Evolutionary conservation across 2,797 vertebrate species (phyloP).

Genomic region (Acanthopagrus latus): DNA sequence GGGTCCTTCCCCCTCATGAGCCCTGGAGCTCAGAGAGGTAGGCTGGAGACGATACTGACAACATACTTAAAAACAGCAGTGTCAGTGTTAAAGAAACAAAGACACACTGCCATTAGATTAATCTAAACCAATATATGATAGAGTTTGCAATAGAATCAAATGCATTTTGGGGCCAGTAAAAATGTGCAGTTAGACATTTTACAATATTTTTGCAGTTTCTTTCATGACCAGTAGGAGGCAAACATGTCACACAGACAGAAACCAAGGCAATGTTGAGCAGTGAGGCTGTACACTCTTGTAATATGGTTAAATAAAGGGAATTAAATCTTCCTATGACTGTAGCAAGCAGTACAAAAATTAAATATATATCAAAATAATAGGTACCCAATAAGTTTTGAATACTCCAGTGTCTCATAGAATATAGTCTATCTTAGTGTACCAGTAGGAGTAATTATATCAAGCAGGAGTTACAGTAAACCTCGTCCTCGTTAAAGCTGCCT

Average conservation of each 20-base stretch:
- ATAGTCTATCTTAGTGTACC: neutral
- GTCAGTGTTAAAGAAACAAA: neutral
- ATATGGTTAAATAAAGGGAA: neutral
- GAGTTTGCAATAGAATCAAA: neutral
- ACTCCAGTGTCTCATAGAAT: neutral
- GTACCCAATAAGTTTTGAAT: neutral
- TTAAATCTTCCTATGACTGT: neutral
- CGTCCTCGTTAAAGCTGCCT: neutral
- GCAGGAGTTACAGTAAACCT: neutral
- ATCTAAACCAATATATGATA: neutral
- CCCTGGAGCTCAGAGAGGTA: conserved; percentile 83
- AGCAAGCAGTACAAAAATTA: neutral
- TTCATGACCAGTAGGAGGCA: conserved; percentile 61
- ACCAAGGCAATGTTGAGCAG: neutral
- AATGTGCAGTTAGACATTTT: neutral
- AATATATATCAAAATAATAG: neutral
- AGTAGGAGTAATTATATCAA: neutral
- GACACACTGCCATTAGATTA: neutral
- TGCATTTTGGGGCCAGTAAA: neutral
- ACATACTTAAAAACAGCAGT: neutral
- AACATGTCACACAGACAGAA: conserved; percentile 9
- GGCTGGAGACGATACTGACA: neutral
- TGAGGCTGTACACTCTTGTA: neutral
- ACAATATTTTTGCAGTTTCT: conserved; percentile 53
- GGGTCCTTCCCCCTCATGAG: conserved; percentile 92